These are phyloP conservation scores for Dichetophora obliterata DNA, from an alignment of 2,888 invertebrate species.

Conservation along the genomic window DNA sequence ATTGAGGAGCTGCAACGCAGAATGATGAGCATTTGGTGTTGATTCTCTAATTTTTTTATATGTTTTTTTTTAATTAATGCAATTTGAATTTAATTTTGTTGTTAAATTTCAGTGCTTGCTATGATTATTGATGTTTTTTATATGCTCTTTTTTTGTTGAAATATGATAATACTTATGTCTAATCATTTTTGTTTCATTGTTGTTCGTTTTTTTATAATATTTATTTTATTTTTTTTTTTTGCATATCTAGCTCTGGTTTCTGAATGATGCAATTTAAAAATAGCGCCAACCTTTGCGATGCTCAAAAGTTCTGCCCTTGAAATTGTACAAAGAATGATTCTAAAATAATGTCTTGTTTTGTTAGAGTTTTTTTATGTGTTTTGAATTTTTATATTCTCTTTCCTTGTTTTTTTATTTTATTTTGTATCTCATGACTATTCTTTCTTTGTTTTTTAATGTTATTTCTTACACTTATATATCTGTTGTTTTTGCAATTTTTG, in stretches of 20 bases:
- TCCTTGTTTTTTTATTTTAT: not conserved
- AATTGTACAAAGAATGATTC: no score
- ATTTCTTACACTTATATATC: not conserved
- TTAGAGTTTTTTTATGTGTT: not conserved
- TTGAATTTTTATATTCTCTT: not conserved
- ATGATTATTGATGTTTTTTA: no score
- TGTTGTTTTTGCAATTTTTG: no score
- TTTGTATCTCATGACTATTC: not conserved
- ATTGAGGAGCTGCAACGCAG: not conserved
- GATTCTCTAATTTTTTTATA: not conserved
- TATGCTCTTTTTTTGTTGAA: not conserved
- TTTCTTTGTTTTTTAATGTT: no score
- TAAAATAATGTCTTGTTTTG: no score
- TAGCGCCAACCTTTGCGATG: no score
- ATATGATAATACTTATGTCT: not conserved
- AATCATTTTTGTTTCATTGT: not conserved
- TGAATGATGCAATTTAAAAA: no score
- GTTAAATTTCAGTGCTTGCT: no score
- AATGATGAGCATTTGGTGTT: not conserved
- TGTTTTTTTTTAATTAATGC: not conserved
- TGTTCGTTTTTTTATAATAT: not conserved
- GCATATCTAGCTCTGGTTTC: not conserved
- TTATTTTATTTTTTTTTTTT: not conserved
- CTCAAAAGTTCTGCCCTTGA: no score
- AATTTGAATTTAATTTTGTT: not conserved